phyloP scores from a whole-genome alignment of 2,888 invertebrate species.

The Agrochola litura region DNA sequence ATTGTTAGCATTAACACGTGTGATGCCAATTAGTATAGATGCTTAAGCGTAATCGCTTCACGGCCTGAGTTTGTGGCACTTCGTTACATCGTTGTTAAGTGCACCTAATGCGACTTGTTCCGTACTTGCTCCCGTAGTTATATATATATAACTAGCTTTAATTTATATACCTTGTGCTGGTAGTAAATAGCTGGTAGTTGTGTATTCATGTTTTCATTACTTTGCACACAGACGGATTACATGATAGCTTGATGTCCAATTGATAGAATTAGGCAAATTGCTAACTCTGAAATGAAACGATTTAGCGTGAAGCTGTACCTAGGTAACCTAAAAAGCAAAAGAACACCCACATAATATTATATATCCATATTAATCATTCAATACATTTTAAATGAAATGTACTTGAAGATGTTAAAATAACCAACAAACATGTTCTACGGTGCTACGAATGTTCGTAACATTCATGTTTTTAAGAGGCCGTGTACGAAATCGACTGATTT shows the following conservation, averaged over 20 bases:
- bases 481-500: too few species aligned
- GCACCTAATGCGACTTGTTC: slow-evolving; percentile 61
- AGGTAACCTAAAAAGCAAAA: neutral
- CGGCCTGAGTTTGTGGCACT: slow-evolving; percentile 62
- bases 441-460: slow-evolving; percentile 1
- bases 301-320: neutral
- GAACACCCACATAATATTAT: neutral
- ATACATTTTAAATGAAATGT: neutral
- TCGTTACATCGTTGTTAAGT: slow-evolving; percentile 64
- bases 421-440: neutral
- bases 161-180: slow-evolving; percentile 20
- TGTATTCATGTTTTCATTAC: neutral
- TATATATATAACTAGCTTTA: slow-evolving; percentile 34
- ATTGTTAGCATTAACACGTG: slow-evolving; percentile 74
- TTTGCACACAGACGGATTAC: neutral
- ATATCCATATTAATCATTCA: neutral
- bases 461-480: neutral
- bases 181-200: neutral
- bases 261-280: neutral
- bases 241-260: neutral
- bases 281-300: neutral
- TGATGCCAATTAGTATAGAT: slow-evolving; percentile 71
- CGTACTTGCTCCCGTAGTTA: slow-evolving; percentile 46
- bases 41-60: slow-evolving; percentile 69
- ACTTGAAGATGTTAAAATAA: neutral